These are phyloP conservation scores for Furcifer pardalis DNA, from an alignment of 2,797 vertebrate species.

Conservation along the genomic window DNA sequence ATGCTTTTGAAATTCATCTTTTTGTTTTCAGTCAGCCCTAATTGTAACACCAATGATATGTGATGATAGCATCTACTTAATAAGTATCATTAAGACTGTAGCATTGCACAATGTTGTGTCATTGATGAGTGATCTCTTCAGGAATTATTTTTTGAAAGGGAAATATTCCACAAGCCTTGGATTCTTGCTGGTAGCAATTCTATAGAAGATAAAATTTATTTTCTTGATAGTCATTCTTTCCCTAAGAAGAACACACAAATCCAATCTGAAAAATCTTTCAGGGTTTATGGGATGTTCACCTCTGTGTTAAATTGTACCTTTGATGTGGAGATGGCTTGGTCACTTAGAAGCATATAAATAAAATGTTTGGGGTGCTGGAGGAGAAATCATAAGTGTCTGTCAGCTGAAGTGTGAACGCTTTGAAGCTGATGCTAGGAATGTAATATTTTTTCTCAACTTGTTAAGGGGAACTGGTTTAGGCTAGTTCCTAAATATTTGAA, in stretches of 20 bases:
- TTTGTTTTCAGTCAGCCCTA: not conserved
- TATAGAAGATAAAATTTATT: not conserved
- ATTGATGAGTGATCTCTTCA: not conserved
- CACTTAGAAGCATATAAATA: not conserved
- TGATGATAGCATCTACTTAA: not conserved
- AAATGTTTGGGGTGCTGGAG: not conserved
- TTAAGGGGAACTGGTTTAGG: not conserved
- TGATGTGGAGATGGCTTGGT: not conserved
- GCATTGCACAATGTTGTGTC: not conserved
- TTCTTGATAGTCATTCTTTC: not conserved
- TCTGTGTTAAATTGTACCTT: slow-evolving; percentile 1
- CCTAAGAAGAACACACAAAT: not conserved
- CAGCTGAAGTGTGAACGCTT: not conserved
- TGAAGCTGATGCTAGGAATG: not conserved
- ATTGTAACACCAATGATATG: not conserved
- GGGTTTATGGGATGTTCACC: not conserved
- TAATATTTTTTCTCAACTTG: too few relatives aligned
- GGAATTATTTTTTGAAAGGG: not conserved
- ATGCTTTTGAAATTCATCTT: not conserved
- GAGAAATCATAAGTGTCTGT: not conserved
- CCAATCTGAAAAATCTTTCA: not conserved
- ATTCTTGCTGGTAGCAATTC: not conserved
- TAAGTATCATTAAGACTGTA: not conserved
- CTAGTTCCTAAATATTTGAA: not conserved
- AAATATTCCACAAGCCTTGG: not conserved